Base-by-base conservation (phyloP, 2,888 invertebrate species). In the Lasioglossum calceatum region DNA sequence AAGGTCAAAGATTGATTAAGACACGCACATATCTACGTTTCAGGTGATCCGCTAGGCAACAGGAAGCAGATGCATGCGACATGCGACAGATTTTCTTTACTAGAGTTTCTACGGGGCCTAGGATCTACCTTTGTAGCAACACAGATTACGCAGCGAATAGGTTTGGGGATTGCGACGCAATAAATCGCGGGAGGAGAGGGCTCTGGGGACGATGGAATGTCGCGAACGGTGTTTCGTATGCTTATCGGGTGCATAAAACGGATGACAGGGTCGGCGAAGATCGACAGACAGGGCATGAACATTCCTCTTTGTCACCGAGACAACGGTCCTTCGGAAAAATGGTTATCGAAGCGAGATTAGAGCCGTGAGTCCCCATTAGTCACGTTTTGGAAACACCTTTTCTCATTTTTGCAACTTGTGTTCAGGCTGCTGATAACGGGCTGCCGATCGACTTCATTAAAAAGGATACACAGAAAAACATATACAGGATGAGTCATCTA, bases 1-100 rank as follows among this genome's bases (percentile, higher is more conserved):
- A 92, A 94, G 92, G 92, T 93, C 92, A 95, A 94, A 94, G 92
- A 94, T 94, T 91, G 92, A 94, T 94, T 94, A 94, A 94, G 92
- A 93, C 92, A 91, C 92, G 93, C 91, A 88, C 92, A 92, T 92
- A 76, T 82, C 93, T 93, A 92, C 91, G 87, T 67, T 61, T 36
- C 27, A 58, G 47, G 87, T 90, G 91, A 92, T 92, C 81, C 78
- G 80, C 82, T 85, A 89, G 81, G 87, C 70, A n/a, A 88, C 82
- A 88, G 87, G 79, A 64, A 42, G 84, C 90, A 72, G 86, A 87
- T 87, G 64, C 89, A 86, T 91, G 89, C 89, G 47, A 78, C 70
- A 58, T 67, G 67, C 67, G 14, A 67, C 67, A 36, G 67, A 67
- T 19, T 67, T n/a, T 58, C 58, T 58, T 58, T n/a, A 4, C n/a